phyloP scores from a whole-genome alignment of 2,888 invertebrate genomes.

The Hydraecia micacea region DNA sequence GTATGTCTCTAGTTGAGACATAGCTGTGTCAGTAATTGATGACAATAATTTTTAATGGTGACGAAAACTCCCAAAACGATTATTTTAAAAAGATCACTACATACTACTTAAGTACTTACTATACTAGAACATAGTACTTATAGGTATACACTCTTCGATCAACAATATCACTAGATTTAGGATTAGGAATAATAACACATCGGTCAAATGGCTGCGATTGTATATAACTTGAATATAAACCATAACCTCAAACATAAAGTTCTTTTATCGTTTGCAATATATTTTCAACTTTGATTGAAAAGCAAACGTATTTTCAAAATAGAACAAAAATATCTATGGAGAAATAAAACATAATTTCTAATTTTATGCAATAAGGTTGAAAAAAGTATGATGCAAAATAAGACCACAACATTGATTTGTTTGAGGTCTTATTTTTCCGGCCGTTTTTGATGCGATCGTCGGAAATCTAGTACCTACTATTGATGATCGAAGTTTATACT shows the following conservation, averaged over 20 bases:
- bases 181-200: not conserved
- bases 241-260: not conserved
- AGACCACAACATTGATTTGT: not conserved
- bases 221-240: not conserved
- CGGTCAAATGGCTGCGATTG: not conserved
- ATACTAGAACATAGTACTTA: constrained; percentile 43
- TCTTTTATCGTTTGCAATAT: not conserved
- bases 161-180: not conserved
- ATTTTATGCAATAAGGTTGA: not conserved
- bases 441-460: not conserved
- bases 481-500: not conserved
- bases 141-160: constrained; percentile 14
- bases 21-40: not conserved
- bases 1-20: not conserved
- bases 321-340: not conserved
- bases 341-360: not conserved
- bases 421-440: not conserved
- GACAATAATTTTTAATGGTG: constrained; percentile 1
- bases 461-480: not conserved
- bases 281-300: not conserved
- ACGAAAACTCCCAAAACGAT: constrained; percentile 3
- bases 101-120: constrained; percentile 31
- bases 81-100: constrained; percentile 9
- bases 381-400: not conserved
- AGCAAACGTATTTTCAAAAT: not conserved